phyloP scores from a whole-genome alignment of 1,140 invertebrate species.

The Lasaia peninsularis region DNA sequence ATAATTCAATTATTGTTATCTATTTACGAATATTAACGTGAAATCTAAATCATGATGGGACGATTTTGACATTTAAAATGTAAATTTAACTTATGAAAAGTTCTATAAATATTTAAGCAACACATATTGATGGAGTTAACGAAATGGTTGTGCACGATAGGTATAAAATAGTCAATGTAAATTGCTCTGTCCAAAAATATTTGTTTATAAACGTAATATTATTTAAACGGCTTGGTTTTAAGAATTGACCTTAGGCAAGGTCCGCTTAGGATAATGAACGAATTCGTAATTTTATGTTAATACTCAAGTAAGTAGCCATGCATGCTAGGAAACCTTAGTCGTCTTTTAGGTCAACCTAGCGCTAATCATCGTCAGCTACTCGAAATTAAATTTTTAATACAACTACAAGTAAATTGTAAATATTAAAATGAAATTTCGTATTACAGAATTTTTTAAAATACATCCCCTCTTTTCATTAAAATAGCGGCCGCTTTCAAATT shows the following conservation, averaged over 20 bases:
- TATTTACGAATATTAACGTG: background rate
- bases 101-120: constrained; percentile 10
- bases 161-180: constrained; percentile 44
- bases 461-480: constrained; percentile 69
- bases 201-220: constrained; percentile 12
- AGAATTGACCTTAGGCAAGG: constrained; percentile 2
- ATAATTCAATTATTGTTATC: background rate
- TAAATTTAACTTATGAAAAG: background rate
- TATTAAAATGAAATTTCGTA: constrained; percentile 73
- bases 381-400: constrained; percentile 51
- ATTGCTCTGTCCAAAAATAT: constrained; percentile 56
- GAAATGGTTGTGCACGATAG: constrained; percentile 74
- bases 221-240: constrained; percentile 2
- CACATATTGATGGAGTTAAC: constrained; percentile 21
- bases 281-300: constrained; percentile 28
- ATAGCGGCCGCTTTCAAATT: constrained; percentile 67
- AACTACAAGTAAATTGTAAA: constrained; percentile 64
- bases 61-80: background rate
- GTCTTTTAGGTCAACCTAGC: constrained; percentile 46
- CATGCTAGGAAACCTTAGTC: constrained; percentile 59
- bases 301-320: constrained; percentile 51
- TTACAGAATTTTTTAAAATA: constrained; percentile 68
- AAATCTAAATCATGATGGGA: background rate
- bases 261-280: constrained; percentile 9
- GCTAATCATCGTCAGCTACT: constrained; percentile 48